A percentile compares a stretch with the other conserved stretches of the same genome.
phyloP scores from a whole-genome alignment of 2,888 invertebrate species.

The Macaria notata region DNA sequence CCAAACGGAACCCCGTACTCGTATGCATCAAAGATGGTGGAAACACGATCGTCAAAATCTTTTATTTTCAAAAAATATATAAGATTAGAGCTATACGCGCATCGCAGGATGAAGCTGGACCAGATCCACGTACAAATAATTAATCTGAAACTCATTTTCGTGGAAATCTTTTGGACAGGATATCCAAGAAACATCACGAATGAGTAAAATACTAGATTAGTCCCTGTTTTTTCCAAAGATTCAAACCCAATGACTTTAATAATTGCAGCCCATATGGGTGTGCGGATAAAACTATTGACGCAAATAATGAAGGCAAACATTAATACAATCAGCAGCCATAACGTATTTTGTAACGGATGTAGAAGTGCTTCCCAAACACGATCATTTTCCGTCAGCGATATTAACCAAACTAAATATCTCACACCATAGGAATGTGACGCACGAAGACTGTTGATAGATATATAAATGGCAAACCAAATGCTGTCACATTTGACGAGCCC shows the following conservation, averaged over 20 bases:
- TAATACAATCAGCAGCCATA: neutral
- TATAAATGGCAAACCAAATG: neutral
- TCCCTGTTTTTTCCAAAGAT: neutral
- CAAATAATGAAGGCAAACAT: neutral
- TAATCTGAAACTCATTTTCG: neutral
- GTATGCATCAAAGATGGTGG: neutral
- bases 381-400: neutral
- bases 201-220: neutral
- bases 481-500: neutral
- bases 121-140: neutral
- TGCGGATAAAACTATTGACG: neutral
- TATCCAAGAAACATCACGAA: neutral
- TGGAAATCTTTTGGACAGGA: neutral
- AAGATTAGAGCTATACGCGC: neutral
- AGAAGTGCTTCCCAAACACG: slow-evolving; percentile 42
- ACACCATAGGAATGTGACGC: neutral
- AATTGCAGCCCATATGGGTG: neutral
- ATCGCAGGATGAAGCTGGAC: neutral
- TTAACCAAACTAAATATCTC: neutral
- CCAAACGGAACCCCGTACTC: neutral
- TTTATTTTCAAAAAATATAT: neutral
- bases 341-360: neutral
- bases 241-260: neutral
- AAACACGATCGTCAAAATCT: neutral
- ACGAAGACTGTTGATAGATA: neutral